These are phyloP conservation scores for Dinocampus coccinellae DNA, from an alignment of 2,888 invertebrate genomes.

Conservation along the genomic window DNA sequence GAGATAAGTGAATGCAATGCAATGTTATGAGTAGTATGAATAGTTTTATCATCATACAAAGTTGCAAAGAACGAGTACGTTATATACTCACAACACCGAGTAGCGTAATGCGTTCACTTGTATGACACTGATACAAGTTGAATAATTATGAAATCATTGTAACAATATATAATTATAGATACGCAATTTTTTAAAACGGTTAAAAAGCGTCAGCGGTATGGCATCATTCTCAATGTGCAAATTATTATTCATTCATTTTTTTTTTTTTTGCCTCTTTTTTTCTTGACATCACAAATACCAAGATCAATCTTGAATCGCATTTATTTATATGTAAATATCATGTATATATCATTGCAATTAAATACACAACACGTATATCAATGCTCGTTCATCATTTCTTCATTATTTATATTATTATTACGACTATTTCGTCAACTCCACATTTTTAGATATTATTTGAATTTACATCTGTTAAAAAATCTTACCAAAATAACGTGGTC, in stretches of 20 bases:
- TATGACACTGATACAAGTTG: conserved; percentile 68
- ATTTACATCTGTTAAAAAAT: background rate
- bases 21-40: conserved; percentile 68
- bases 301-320: background rate
- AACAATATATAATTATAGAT: conserved; percentile 34
- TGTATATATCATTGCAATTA: background rate
- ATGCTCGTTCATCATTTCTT: background rate
- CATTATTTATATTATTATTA: background rate
- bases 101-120: conserved; percentile 65
- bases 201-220: background rate
- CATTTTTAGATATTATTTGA: background rate
- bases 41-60: conserved; percentile 66
- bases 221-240: conserved; percentile 4
- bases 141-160: conserved; percentile 32
- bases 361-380: background rate
- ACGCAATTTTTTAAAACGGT: conserved; percentile 29
- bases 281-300: background rate
- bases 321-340: background rate
- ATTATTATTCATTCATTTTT: background rate
- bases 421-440: background rate
- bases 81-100: conserved; percentile 68
- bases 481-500: background rate
- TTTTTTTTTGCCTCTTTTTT: too few relatives aligned
- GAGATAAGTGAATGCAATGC: conserved; percentile 68
- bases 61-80: conserved; percentile 69